Conservation (phyloP, 1,140 invertebrate genomes). For the Drosophila saltans region DNA sequence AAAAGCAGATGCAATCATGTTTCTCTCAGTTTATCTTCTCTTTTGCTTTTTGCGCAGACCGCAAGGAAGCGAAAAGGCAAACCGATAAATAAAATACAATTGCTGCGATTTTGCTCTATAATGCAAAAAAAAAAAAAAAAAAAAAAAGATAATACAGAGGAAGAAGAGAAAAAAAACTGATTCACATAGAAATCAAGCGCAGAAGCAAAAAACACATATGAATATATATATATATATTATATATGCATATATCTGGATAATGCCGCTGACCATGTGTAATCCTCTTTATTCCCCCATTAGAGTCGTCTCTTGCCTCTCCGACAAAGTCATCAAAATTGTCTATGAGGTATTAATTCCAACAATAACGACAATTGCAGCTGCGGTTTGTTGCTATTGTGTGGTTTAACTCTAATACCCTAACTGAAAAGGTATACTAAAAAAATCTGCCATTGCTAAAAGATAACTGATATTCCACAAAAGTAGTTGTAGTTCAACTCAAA, state of each 20-base stretch:
- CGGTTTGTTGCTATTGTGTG: neutral
- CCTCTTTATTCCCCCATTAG: neutral
- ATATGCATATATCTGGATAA: neutral
- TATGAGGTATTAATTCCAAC: slow-evolving; percentile 37
- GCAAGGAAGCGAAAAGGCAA: slow-evolving; percentile 58
- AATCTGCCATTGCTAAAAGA: too few relatives aligned
- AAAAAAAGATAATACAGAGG: slow-evolving; percentile 35
- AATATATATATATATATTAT: neutral
- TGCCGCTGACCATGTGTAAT: slow-evolving; percentile 8
- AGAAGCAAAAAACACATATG: neutral
- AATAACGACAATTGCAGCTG: slow-evolving; percentile 34
- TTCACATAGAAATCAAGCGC: slow-evolving; percentile 7
- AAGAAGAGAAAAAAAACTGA: neutral
- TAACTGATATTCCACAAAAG: too few relatives aligned
- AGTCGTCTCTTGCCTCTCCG: neutral
- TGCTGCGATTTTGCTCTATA: slow-evolving; percentile 32
- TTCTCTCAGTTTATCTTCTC: slow-evolving; percentile 37
- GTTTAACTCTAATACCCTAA: too few relatives aligned
- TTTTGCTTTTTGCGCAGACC: slow-evolving; percentile 46
- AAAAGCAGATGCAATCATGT: slow-evolving; percentile 39
- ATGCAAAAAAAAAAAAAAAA: slow-evolving; percentile 54
- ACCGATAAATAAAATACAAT: slow-evolving; percentile 64
- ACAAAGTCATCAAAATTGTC: slow-evolving; percentile 12
- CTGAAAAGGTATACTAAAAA: too few relatives aligned
- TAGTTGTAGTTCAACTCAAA: too few relatives aligned